These are phyloP conservation scores for Talpa occidentalis DNA, from an alignment of 2,113 vertebrate species.

Conservation along the genomic window DNA sequence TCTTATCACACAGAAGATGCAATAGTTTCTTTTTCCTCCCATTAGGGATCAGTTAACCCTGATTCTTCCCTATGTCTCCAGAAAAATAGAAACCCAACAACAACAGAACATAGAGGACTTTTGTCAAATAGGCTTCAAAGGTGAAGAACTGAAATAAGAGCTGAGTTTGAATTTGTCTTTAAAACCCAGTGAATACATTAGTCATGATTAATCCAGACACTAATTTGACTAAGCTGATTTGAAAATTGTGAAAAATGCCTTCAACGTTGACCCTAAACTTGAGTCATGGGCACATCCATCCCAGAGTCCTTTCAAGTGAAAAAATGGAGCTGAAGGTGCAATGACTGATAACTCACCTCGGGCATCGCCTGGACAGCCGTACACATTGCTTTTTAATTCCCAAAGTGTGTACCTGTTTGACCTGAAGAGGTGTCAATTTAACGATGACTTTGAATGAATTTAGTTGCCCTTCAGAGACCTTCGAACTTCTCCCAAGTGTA, in stretches of 20 bases:
- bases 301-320: neutral
- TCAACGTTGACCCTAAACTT: neutral
- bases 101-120: neutral
- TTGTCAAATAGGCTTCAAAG: neutral
- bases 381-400: slow-evolving; percentile 25
- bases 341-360: neutral
- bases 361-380: neutral
- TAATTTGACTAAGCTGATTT: slow-evolving; percentile 33
- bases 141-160: neutral
- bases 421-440: neutral
- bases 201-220: neutral
- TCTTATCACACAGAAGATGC: neutral
- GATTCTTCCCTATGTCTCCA: neutral
- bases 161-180: slow-evolving; percentile 32
- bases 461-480: neutral
- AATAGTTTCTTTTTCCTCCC: neutral
- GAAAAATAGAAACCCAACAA: neutral
- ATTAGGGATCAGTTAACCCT: neutral
- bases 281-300: neutral
- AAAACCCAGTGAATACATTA: slow-evolving; percentile 31
- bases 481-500: neutral
- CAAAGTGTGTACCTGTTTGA: neutral
- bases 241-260: slow-evolving; percentile 41
- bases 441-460: slow-evolving; percentile 49
- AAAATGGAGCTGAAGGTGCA: neutral